phyloP scores from a whole-genome alignment of 2,888 invertebrate genomes.

The Schizaphis graminum region DNA sequence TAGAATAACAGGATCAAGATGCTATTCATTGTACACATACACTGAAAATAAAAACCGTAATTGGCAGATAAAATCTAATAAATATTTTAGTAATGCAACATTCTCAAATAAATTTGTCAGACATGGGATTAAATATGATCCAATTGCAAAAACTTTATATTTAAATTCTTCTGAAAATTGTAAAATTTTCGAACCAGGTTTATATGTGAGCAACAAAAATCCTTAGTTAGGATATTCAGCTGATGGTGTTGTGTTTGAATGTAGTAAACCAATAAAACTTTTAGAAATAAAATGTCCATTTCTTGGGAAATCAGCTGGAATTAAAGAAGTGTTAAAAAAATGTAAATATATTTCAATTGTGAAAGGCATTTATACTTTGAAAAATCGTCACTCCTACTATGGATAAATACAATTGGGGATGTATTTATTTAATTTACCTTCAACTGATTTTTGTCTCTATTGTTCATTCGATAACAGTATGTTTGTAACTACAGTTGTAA shows the following conservation, averaged over 20 bases:
- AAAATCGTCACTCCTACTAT: slow-evolving; percentile 4
- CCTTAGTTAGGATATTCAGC: too few species aligned
- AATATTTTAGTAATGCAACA: too few species aligned
- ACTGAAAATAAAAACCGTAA: too few species aligned
- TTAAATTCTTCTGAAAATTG: too few species aligned
- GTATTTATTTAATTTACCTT: not conserved
- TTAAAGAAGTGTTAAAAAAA: slow-evolving; percentile 6
- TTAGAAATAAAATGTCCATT: not conserved
- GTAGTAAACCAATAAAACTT: not conserved
- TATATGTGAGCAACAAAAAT: too few species aligned
- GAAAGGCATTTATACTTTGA: not conserved
- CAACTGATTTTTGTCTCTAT: not conserved
- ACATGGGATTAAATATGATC: too few species aligned
- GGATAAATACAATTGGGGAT: slow-evolving; percentile 12
- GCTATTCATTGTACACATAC: too few species aligned
- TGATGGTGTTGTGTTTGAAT: not conserved
- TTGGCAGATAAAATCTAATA: too few species aligned
- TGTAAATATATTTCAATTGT: slow-evolving; percentile 2
- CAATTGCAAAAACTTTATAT: too few species aligned
- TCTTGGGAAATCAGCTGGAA: not conserved
- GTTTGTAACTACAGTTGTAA: not conserved
- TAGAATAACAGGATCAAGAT: too few species aligned
- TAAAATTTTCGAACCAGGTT: too few species aligned
- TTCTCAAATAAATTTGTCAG: too few species aligned
- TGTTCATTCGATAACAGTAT: not conserved